Conservation (phyloP, 2,888 invertebrate genomes). For the Drosophila borborema region DNA sequence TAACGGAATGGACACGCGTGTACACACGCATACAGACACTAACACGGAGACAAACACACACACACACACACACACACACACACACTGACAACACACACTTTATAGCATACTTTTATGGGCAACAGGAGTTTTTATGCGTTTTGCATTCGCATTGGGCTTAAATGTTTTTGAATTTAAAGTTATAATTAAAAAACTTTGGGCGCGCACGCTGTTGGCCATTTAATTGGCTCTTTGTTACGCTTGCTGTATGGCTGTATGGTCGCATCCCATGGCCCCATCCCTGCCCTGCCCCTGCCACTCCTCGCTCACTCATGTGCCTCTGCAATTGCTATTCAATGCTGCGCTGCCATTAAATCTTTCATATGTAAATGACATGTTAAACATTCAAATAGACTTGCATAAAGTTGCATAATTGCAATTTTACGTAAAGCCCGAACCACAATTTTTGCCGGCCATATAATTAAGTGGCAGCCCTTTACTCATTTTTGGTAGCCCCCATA, state of each 20-base stretch:
- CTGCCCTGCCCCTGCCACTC: not conserved
- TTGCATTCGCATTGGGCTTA: slow-evolving; percentile 58
- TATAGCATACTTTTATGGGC: slow-evolving; percentile 73
- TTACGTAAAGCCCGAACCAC: slow-evolving; percentile 43
- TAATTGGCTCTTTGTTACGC: slow-evolving; percentile 73
- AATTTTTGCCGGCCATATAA: slow-evolving; percentile 30
- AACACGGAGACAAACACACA: not conserved
- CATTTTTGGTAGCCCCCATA: slow-evolving; percentile 25
- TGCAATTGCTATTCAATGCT: slow-evolving; percentile 67
- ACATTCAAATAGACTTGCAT: slow-evolving; percentile 76
- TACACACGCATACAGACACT: not conserved
- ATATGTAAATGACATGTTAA: slow-evolving; percentile 77
- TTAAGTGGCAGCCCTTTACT: slow-evolving; percentile 45
- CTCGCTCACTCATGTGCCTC: not conserved
- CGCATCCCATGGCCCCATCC: not conserved
- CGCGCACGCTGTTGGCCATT: slow-evolving; percentile 72
- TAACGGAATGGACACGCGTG: slow-evolving; percentile 35
- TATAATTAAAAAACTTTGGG: slow-evolving; percentile 74
- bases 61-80: not conserved
- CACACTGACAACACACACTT: slow-evolving; percentile 24
- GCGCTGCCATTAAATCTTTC: slow-evolving; percentile 67
- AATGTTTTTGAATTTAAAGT: slow-evolving; percentile 77
- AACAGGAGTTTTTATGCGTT: slow-evolving; percentile 70
- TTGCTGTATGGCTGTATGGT: slow-evolving; percentile 9
- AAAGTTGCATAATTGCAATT: slow-evolving; percentile 74